These are phyloP conservation scores for Panurus biarmicus DNA, from an alignment of 2,113 vertebrate species.

Conservation along the genomic window DNA sequence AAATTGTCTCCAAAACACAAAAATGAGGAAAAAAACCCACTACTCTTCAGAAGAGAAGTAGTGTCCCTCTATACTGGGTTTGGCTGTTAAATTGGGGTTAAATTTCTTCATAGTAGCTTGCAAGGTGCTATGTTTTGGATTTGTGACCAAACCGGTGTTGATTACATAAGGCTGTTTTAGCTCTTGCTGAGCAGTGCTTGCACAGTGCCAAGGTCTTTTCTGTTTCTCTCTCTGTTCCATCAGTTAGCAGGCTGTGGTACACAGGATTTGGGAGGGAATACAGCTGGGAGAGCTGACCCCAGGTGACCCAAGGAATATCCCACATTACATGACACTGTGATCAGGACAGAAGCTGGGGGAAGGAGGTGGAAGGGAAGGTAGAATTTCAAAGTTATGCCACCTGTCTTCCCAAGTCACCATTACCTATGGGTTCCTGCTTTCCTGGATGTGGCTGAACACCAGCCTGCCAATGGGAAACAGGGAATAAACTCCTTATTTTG, in stretches of 20 bases:
- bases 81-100: background rate
- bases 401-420: background rate
- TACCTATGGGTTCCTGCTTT: rapidly evolving
- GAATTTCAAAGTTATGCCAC: rapidly evolving
- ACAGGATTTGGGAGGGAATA: background rate
- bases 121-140: background rate
- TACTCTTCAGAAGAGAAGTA: background rate
- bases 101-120: background rate
- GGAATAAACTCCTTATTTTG: background rate
- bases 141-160: background rate
- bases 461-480: background rate
- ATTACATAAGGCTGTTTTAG: background rate
- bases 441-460: background rate
- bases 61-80: background rate
- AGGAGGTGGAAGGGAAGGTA: background rate
- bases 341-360: background rate
- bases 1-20: background rate
- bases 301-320: background rate
- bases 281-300: background rate
- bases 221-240: background rate
- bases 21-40: background rate
- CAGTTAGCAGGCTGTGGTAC: rapidly evolving
- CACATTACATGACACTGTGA: rapidly evolving
- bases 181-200: background rate
- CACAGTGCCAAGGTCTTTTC: background rate